Percentiles rank a stretch among this genome's conserved stretches.
phyloP scores from a whole-genome alignment of 2,888 invertebrate species.

The Leptopterna dolabrata region DNA sequence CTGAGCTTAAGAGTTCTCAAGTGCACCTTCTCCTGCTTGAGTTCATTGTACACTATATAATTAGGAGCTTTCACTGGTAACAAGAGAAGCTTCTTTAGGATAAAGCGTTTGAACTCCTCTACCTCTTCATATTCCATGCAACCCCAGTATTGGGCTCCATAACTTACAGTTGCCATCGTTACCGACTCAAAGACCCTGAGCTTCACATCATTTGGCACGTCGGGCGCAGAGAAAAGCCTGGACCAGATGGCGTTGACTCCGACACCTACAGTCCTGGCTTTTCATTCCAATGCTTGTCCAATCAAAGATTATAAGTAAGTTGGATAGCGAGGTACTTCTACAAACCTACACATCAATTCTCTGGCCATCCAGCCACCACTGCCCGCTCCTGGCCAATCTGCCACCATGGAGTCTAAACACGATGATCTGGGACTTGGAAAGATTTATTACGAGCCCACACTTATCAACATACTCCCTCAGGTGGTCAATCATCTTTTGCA shows the following conservation, averaged over 20 bases:
- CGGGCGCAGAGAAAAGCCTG: background rate
- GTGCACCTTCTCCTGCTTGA: background rate
- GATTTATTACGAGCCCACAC: background rate
- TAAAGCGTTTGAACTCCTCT: background rate
- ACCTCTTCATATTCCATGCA: background rate
- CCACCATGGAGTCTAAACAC: background rate
- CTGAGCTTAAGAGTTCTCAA: background rate
- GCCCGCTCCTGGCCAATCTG: background rate
- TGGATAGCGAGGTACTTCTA: background rate
- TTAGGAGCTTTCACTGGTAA: background rate
- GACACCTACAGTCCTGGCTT: background rate
- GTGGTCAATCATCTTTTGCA: background rate
- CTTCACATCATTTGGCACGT: background rate
- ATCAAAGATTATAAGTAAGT: background rate
- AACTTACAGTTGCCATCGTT: background rate
- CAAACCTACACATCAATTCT: background rate
- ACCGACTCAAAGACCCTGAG: background rate
- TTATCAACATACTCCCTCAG: background rate
- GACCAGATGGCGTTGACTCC: background rate
- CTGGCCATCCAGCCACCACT: background rate
- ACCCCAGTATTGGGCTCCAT: background rate
- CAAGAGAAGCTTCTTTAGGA: background rate
- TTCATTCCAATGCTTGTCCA: background rate
- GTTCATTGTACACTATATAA: background rate
- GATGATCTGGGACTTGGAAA: background rate